Percentiles rank a stretch among this genome's conserved stretches.
Conservation (phyloP, 2,113 vertebrate genomes). For the Loxodonta africana region DNA sequence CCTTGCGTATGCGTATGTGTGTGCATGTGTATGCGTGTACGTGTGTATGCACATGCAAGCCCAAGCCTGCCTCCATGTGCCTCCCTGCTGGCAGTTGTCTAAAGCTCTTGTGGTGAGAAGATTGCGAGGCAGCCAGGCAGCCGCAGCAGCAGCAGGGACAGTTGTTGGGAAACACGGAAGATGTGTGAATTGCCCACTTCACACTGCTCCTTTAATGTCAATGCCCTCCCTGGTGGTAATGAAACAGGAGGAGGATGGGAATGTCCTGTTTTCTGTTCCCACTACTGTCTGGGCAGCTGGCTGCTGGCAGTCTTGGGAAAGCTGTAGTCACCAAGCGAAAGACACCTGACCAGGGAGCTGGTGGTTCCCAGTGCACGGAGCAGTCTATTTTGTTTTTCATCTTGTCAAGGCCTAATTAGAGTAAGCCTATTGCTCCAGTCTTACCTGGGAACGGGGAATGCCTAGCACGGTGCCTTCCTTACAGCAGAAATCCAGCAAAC, state of each 20-base stretch:
- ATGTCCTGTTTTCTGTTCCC: constrained; percentile 53
- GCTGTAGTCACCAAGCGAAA: not conserved
- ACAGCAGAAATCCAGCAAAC: not conserved
- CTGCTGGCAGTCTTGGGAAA: constrained; percentile 66
- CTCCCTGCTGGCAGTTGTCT: not conserved
- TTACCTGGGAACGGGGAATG: not conserved
- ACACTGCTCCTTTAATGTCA: constrained; percentile 67
- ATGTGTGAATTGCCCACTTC: constrained; percentile 83
- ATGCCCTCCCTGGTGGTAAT: constrained; percentile 56
- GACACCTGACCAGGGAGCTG: not conserved
- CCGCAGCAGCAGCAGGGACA: not conserved
- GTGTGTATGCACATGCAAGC: accelerated
- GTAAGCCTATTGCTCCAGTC: not conserved
- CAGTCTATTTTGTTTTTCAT: not conserved
- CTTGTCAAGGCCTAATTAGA: not conserved
- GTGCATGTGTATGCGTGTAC: accelerated
- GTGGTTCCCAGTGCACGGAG: not conserved
- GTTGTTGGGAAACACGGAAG: not conserved
- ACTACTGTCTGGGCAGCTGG: constrained; percentile 51
- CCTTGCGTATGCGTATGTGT: accelerated
- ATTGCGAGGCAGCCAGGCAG: not conserved
- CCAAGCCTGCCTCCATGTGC: accelerated
- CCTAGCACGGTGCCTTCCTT: not conserved
- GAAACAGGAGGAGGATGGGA: constrained; percentile 66
- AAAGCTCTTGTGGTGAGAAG: not conserved